Evolutionary conservation across 2,797 vertebrate genomes (phyloP).

Genomic region (Choloepus didactylus): DNA sequence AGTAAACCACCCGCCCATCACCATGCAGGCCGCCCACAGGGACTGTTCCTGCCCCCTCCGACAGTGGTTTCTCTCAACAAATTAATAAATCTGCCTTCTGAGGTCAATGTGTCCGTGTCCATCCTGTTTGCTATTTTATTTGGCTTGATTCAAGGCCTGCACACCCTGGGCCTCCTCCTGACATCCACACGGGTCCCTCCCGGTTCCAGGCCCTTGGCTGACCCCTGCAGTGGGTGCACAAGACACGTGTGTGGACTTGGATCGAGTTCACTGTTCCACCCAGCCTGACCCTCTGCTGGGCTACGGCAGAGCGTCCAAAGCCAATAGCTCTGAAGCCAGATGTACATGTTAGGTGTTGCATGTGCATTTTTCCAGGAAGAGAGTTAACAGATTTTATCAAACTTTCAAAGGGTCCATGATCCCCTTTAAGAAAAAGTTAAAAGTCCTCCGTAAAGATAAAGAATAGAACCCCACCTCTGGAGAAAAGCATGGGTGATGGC

Average conservation of each 20-base stretch:
- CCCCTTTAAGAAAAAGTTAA: not conserved
- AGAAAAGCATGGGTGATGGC: not conserved
- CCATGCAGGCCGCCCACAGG: not conserved
- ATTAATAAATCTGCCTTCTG: not conserved
- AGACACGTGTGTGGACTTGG: accelerated
- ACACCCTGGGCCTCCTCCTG: not conserved
- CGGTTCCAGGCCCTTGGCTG: not conserved
- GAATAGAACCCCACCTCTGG: not conserved
- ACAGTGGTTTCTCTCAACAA: slow-evolving; percentile 5
- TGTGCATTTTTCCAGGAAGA: not conserved
- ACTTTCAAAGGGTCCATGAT: not conserved
- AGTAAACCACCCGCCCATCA: too few species aligned
- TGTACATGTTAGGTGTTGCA: accelerated
- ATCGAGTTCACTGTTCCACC: accelerated
- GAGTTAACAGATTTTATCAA: not conserved
- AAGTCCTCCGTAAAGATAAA: not conserved
- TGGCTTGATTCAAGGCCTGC: not conserved
- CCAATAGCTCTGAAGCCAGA: not conserved
- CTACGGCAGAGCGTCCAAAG: not conserved
- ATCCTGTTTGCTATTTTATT: not conserved
- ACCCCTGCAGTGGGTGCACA: accelerated
- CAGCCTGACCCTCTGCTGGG: not conserved
- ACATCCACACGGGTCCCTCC: not conserved
- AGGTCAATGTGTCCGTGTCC: too few species aligned
- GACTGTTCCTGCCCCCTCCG: not conserved